A percentile compares a stretch with the other conserved stretches of the same genome.
Conservation (phyloP, 2,888 invertebrate genomes). For the Vanessa cardui region DNA sequence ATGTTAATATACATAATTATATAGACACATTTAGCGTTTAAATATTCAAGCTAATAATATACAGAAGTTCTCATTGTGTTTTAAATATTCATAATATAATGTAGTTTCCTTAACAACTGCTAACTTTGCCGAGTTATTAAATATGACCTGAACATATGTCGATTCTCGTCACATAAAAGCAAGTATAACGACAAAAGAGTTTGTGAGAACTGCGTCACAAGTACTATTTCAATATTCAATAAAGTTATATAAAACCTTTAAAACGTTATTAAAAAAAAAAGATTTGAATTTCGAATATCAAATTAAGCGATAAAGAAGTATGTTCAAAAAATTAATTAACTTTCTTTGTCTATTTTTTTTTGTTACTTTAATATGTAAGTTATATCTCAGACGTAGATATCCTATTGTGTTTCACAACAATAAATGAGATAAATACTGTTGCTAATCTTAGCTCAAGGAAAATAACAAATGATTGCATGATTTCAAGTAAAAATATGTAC, state of each 20-base stretch:
- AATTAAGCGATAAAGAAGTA: too few species aligned
- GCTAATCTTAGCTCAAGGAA: slow-evolving; percentile 28
- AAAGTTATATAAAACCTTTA: not conserved
- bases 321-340: too few species aligned
- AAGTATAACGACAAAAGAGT: slow-evolving; percentile 16
- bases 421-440: slow-evolving; percentile 27
- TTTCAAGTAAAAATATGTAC: slow-evolving; percentile 14
- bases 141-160: slow-evolving; percentile 32
- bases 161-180: slow-evolving; percentile 27
- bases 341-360: too few species aligned
- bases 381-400: slow-evolving; percentile 5
- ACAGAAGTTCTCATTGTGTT: not conserved
- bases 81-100: slow-evolving; percentile 5
- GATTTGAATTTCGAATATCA: too few species aligned
- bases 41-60: not conserved
- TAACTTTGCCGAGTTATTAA: slow-evolving; percentile 19
- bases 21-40: not conserved
- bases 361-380: not conserved
- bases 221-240: not conserved
- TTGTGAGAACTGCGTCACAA: slow-evolving; percentile 22
- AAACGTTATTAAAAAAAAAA: too few species aligned
- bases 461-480: slow-evolving; percentile 26
- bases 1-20: too few species aligned
- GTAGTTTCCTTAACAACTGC: not conserved
- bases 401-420: slow-evolving; percentile 16